Base-by-base conservation (phyloP, 2,797 vertebrate genomes). In the Thamnophis elegans region DNA sequence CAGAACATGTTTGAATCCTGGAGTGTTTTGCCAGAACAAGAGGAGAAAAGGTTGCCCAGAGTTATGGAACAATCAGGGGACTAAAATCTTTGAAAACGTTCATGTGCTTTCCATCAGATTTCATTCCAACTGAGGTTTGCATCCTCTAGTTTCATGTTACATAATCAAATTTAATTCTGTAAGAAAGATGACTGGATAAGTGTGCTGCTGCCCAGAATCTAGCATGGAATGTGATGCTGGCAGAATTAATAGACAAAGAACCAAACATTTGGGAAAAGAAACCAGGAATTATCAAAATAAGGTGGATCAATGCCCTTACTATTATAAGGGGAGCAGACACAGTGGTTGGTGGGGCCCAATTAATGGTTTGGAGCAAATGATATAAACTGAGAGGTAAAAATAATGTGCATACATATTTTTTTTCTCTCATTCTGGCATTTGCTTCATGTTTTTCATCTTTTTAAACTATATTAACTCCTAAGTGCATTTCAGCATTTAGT, bases 161-260 rank as follows among this genome's bases (percentile, higher is more conserved):
- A 13, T 88, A 28, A 22, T 73, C 62, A 92, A 88, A 3, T 58
- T 78, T 11, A 0, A n/a, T 26, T 89, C n/a, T 12, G 18, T 56
- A 10, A 42, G 92, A 22, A 16, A 89, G 36, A 51, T 85, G 54
- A 36, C 1, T 89, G 56, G 93, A 47, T 7, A 22, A 36, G 16
- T 42, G 3, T 26, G 60, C 18, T 0, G 0, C 0, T 90, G 91
- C 32, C 58, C 65, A 26, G 55, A 42, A 62, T 87, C 73, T 88
- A 92, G 51, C 36, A 91, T 1, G n/a, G 86, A 51, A 91, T 56
- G 53, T 3, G 86, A 51, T 73, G 13, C 6, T 42, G 51, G 53
- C 28, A 47, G 25, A 85, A 53, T 65, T 68, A 86, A 73, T 58
- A 87, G 32, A 55, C 10, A 16, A 68, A 42, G n/a, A 55, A n/a